Percentiles rank a stretch among this genome's conserved stretches.
These are phyloP conservation scores for Nannobrachium achirus DNA, from an alignment of 2,113 vertebrate genomes.

Conservation along the genomic window DNA sequence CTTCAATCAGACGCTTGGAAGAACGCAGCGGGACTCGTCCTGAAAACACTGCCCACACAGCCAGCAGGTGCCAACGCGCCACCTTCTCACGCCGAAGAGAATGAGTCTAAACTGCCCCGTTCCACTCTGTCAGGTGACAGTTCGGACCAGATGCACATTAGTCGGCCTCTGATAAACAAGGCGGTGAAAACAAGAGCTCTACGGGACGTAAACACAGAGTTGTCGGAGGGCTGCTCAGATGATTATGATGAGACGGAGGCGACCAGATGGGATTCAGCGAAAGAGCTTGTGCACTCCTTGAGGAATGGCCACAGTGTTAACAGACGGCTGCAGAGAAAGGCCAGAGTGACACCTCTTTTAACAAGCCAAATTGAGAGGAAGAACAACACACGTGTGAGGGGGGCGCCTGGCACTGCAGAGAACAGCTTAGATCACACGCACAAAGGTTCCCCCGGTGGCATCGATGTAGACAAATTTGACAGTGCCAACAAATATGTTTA, in stretches of 20 bases:
- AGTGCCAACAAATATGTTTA: slow-evolving; percentile 52
- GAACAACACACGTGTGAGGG: slow-evolving; percentile 85
- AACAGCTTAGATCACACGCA: slow-evolving; percentile 79
- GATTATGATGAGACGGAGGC: slow-evolving; percentile 79
- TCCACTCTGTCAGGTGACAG: slow-evolving; percentile 81
- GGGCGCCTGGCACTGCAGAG: slow-evolving; percentile 82
- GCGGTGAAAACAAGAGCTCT: slow-evolving; percentile 78
- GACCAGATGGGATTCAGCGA: slow-evolving; percentile 87
- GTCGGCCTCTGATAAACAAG: slow-evolving; percentile 82
- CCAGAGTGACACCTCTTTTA: slow-evolving; percentile 62
- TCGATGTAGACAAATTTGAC: slow-evolving; percentile 71
- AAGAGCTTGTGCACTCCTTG: slow-evolving; percentile 86
- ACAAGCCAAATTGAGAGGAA: slow-evolving; percentile 81
- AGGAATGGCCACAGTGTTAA: slow-evolving; percentile 80
- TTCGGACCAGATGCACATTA: slow-evolving; percentile 87
- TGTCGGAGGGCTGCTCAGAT: slow-evolving; percentile 86
- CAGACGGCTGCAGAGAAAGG: slow-evolving; percentile 79
- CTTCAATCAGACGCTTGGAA: slow-evolving; percentile 89
- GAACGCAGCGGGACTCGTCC: slow-evolving; percentile 86
- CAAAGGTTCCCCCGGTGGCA: slow-evolving; percentile 76
- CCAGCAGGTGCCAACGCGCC: slow-evolving; percentile 89
- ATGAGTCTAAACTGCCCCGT: slow-evolving; percentile 84
- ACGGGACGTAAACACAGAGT: slow-evolving; percentile 74
- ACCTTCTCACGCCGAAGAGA: slow-evolving; percentile 84
- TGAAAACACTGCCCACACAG: slow-evolving; percentile 88